Conservation (phyloP, 2,888 invertebrate genomes). For the Drosophila fulvimacula region DNA sequence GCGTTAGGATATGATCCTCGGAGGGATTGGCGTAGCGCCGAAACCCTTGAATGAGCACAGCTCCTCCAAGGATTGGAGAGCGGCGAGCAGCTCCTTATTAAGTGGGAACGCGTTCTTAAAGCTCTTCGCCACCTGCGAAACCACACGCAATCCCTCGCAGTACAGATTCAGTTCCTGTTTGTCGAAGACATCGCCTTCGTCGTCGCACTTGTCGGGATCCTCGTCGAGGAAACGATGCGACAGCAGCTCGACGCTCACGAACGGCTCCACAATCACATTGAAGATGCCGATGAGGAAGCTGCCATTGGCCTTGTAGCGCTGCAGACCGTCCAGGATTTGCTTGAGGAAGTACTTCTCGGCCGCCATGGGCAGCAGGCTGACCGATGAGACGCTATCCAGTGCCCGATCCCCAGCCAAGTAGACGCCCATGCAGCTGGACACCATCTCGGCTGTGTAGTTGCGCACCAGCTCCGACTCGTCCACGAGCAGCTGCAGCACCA, state of each 20-base stretch:
- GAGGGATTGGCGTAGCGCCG: not conserved
- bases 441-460: constrained; percentile 69
- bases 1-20: not conserved
- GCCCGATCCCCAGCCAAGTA: not conserved
- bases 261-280: constrained; percentile 70
- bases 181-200: constrained; percentile 76
- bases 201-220: not conserved
- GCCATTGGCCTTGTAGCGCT: constrained; percentile 47
- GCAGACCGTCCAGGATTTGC: constrained; percentile 58
- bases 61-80: constrained; percentile 15
- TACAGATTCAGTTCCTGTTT: constrained; percentile 82
- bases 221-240: constrained; percentile 30
- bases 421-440: constrained; percentile 37
- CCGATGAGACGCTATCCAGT: not conserved
- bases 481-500: constrained; percentile 78
- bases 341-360: constrained; percentile 73
- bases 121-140: constrained; percentile 61
- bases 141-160: constrained; percentile 77
- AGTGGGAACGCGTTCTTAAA: constrained; percentile 64
- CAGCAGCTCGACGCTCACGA: constrained; percentile 34
- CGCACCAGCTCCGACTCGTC: constrained; percentile 82
- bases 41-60: constrained; percentile 1
- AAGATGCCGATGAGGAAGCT: constrained; percentile 71
- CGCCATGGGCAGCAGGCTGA: constrained; percentile 63
- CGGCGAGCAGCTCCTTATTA: constrained; percentile 55